Base-by-base conservation (phyloP, 2,113 vertebrate genomes). In the Poecile atricapillus region DNA sequence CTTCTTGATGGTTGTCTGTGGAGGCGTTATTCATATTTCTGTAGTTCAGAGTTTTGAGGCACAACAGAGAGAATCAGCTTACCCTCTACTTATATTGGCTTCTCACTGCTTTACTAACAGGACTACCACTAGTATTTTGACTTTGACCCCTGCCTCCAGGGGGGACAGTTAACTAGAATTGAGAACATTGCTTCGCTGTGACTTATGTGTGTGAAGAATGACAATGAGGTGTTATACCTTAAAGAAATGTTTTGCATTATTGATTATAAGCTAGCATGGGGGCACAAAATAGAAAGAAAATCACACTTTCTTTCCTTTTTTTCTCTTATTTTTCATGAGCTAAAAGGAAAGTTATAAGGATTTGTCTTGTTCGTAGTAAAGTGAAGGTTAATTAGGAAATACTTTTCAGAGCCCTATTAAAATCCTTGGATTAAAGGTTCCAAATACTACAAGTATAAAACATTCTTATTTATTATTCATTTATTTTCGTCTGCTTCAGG, bases 371-470 rank as follows among this genome's bases (percentile, higher is more conserved):
- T 83, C 30, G 2, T 50, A 77, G 27, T 58, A 81, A 94, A 94
- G 33, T 80, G 67, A 95, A 68, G 50, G 60, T 91, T 96, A 89
- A 96, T 94, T 95, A 94, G 59, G 65, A 80, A 95, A 83, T 87
- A 69, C 37, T 82, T 95, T 81, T 85, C 83, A 94, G 59, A 94
- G 21, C 19, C 39, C 82, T 59, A 18, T 80, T 95, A 69, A 94
- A 94, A 71, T 73, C 50, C 27, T 87, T 27, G 73, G 69, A 91
- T 90, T 89, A 94, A 96, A 90, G 30, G 5, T 20, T 93, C 55
- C 30, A 80, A 69, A 87, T 87, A 93, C n/a, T 89, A 33, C 25
- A 93, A 94, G 30, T 71, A 37, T 82, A 82, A 87, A 93, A 37
- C 25, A 35, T 70, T 84, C 81, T 74, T 94, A 86, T 82, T 94